Evolutionary conservation across 2,888 invertebrate species (phyloP).

Genomic region (Andrena camellia): DNA sequence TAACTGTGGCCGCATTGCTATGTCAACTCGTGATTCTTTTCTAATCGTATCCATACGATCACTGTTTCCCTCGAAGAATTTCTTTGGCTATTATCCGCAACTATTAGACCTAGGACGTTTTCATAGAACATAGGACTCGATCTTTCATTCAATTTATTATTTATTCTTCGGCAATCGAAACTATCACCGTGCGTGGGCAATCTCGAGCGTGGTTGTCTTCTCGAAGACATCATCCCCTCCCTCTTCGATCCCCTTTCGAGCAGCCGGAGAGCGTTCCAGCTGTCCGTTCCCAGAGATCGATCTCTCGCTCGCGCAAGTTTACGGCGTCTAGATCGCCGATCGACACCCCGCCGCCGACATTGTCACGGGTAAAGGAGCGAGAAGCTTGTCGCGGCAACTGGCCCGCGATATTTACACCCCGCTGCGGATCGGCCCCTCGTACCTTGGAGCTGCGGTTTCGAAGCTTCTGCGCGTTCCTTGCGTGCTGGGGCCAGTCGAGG

Average conservation of each 20-base stretch:
- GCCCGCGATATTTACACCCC: constrained; percentile 44
- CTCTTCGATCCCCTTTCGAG: background rate
- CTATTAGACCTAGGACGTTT: too few species aligned
- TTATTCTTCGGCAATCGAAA: background rate
- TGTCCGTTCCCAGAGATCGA: constrained; percentile 14
- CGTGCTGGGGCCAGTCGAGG: constrained; percentile 17
- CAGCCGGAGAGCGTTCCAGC: background rate
- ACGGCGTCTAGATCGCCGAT: constrained; percentile 33
- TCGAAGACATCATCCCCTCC: background rate
- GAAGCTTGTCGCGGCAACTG: background rate
- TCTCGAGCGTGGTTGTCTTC: background rate
- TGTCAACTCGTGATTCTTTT: too few species aligned
- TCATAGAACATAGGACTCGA: too few species aligned
- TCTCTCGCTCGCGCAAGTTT: constrained; percentile 15
- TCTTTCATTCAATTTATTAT: too few species aligned
- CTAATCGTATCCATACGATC: too few species aligned
- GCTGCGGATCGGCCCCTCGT: constrained; percentile 37
- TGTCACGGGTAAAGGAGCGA: constrained; percentile 1
- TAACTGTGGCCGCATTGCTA: background rate
- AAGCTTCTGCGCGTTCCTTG: constrained; percentile 6
- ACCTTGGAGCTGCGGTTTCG: constrained; percentile 58
- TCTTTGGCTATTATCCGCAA: background rate
- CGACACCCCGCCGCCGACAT: background rate
- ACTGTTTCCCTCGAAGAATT: too few species aligned
- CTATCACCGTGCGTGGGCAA: background rate